phyloP scores from a whole-genome alignment of 2,797 vertebrate genomes.

The Urosaurus nigricauda region DNA sequence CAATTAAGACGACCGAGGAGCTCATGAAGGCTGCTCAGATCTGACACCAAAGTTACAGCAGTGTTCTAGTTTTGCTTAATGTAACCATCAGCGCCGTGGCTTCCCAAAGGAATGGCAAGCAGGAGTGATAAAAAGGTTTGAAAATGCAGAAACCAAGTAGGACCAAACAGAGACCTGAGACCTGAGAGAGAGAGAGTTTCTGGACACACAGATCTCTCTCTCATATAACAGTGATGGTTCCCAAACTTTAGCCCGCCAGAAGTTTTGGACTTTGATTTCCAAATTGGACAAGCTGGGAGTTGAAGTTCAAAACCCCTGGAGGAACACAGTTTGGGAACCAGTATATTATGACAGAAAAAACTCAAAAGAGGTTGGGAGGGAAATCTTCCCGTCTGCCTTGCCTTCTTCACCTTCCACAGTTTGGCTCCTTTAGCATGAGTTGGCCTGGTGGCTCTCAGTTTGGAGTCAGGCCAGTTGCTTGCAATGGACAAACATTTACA shows the following conservation, averaged over 20 bases:
- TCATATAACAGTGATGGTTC: background rate
- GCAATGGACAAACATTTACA: constrained; percentile 26
- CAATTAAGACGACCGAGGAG: background rate
- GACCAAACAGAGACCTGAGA: background rate
- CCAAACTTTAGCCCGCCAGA: too few species aligned
- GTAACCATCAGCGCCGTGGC: too few species aligned
- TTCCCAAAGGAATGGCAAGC: background rate
- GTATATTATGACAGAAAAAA: background rate
- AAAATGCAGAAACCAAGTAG: background rate
- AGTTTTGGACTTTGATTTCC: too few species aligned
- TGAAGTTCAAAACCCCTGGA: too few species aligned
- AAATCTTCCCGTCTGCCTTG: background rate
- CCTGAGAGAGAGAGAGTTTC: background rate
- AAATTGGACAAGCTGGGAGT: too few species aligned
- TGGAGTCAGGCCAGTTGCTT: background rate
- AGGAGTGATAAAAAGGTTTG: background rate
- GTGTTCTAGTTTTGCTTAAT: too few species aligned
- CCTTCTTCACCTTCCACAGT: background rate
- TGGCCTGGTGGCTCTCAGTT: background rate
- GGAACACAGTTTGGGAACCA: too few species aligned
- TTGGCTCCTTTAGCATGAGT: background rate
- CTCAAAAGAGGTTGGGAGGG: background rate
- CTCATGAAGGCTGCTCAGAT: too few species aligned
- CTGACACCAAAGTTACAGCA: background rate
- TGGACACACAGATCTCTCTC: background rate